phyloP scores from a whole-genome alignment of 2,888 invertebrate genomes.

The Hypomecis atomaria region DNA sequence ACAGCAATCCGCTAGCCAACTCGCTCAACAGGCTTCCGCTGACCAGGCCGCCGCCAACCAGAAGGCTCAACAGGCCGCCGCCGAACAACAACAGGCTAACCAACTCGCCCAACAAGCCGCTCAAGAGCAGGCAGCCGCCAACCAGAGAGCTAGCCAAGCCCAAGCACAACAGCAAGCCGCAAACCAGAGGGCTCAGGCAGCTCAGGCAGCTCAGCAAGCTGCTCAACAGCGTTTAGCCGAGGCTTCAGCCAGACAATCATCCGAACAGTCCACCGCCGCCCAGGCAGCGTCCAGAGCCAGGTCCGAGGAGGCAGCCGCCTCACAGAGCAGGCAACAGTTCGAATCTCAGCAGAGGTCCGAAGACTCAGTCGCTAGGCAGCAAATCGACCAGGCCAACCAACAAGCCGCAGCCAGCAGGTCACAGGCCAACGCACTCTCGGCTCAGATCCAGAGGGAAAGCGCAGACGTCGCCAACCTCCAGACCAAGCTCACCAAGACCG shows the following conservation, averaged over 20 bases:
- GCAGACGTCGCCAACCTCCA: not conserved
- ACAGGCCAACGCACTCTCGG: not conserved
- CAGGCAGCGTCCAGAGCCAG: constrained; percentile 3
- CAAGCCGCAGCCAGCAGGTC: not conserved
- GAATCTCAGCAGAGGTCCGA: constrained; percentile 2
- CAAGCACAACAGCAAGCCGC: constrained; percentile 5
- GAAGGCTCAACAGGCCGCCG: constrained; percentile 14
- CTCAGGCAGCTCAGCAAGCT: constrained; percentile 1
- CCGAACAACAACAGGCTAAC: constrained; percentile 4
- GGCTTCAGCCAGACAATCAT: constrained; percentile 3
- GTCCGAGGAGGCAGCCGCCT: not conserved
- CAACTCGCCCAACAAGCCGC: constrained; percentile 14
- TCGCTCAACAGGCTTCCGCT: constrained; percentile 4
- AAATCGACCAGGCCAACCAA: not conserved
- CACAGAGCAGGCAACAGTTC: constrained; percentile 5
- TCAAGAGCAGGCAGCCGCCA: constrained; percentile 7
- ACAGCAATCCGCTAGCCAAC: constrained; percentile 6
- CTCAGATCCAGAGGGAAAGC: constrained; percentile 8
- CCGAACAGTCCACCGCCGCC: not conserved
- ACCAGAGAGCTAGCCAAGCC: constrained; percentile 3
- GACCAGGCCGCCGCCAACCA: constrained; percentile 2
- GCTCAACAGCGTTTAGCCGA: constrained; percentile 3
- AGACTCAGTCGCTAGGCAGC: not conserved
- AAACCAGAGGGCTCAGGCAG: constrained; percentile 7
- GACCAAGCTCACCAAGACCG: constrained; percentile 2